These are phyloP conservation scores for Sylvicola fuscatus DNA, from an alignment of 2,888 invertebrate species.

Conservation along the genomic window DNA sequence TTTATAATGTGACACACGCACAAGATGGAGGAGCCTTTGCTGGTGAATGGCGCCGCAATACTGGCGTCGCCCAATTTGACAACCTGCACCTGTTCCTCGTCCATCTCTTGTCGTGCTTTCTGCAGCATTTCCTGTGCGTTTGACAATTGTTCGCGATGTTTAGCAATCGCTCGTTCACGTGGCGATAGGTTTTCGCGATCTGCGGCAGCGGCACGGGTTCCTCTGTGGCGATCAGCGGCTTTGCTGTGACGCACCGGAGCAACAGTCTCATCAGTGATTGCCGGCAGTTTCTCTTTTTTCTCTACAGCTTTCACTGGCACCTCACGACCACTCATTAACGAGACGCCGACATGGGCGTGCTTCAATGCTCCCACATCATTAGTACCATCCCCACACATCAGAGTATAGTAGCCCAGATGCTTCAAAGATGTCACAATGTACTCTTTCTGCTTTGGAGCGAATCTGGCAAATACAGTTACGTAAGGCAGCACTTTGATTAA, in stretches of 20 bases:
- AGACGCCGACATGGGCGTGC: slow-evolving; percentile 94
- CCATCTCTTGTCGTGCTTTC: slow-evolving; percentile 56
- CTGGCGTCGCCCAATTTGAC: slow-evolving; percentile 97
- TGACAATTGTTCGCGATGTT: slow-evolving; percentile 18
- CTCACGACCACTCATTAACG: slow-evolving; percentile 69
- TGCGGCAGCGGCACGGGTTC: slow-evolving; percentile 8
- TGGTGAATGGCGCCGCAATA: slow-evolving; percentile 98
- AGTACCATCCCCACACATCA: slow-evolving; percentile 99
- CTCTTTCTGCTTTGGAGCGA: slow-evolving; percentile 98
- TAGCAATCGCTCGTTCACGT: slow-evolving; percentile 17
- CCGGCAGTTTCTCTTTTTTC: slow-evolving; percentile 11
- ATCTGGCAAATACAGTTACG: slow-evolving; percentile 84
- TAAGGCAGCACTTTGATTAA: slow-evolving; percentile 58
- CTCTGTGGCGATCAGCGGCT: slow-evolving; percentile 7
- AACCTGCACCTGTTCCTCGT: slow-evolving; percentile 71
- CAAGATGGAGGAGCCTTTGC: slow-evolving; percentile 84
- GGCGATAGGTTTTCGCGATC: slow-evolving; percentile 16
- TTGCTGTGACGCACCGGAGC: slow-evolving; percentile 1
- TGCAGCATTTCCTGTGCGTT: slow-evolving; percentile 19
- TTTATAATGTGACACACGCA: slow-evolving; percentile 98
- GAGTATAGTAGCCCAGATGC: slow-evolving; percentile 64
- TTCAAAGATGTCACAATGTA: slow-evolving; percentile 80
- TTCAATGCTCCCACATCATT: slow-evolving; percentile 98
- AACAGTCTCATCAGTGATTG: slow-evolving; percentile 1
- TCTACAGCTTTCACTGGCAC: slow-evolving; percentile 39